Evolutionary conservation across 1,140 invertebrate genomes (phyloP).

Genomic region (Dysdera silvatica): DNA sequence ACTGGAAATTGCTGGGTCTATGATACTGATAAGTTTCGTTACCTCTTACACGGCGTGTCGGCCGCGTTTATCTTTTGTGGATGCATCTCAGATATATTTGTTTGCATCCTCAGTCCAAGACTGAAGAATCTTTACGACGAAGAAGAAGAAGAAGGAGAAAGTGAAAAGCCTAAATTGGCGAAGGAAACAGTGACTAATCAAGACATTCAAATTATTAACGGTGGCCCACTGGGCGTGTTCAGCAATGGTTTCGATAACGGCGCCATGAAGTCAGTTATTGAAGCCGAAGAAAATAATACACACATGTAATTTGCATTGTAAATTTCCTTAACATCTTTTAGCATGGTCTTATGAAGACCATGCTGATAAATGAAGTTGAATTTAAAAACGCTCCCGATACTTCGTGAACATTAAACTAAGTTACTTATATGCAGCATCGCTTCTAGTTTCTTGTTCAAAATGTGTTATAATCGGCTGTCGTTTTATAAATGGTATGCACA

Average conservation of each 20-base stretch:
- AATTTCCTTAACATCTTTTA: no score
- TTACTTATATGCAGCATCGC: no score
- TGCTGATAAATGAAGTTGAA: no score
- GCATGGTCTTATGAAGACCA: no score
- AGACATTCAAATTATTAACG: neutral
- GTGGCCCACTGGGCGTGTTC: conserved; percentile 5
- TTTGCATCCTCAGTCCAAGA: conserved; percentile 23
- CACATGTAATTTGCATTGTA: no score
- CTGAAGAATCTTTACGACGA: conserved; percentile 33
- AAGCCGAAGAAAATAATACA: no score
- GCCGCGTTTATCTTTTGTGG: conserved; percentile 33
- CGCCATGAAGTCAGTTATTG: no score
- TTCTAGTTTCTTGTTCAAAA: no score
- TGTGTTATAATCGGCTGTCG: no score
- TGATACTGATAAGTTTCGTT: conserved; percentile 37
- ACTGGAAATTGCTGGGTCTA: conserved; percentile 43
- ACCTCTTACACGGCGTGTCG: conserved; percentile 31
- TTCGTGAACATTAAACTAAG: no score
- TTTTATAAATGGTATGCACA: no score
- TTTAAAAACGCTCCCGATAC: no score
- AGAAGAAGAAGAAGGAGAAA: conserved; percentile 9
- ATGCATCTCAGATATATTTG: conserved; percentile 28
- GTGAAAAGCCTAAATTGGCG: neutral
- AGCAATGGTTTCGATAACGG: conserved; percentile 8
- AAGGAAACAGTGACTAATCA: neutral